Evolutionary conservation across 2,113 vertebrate species (phyloP).

Genomic region (Ameiurus melas): DNA sequence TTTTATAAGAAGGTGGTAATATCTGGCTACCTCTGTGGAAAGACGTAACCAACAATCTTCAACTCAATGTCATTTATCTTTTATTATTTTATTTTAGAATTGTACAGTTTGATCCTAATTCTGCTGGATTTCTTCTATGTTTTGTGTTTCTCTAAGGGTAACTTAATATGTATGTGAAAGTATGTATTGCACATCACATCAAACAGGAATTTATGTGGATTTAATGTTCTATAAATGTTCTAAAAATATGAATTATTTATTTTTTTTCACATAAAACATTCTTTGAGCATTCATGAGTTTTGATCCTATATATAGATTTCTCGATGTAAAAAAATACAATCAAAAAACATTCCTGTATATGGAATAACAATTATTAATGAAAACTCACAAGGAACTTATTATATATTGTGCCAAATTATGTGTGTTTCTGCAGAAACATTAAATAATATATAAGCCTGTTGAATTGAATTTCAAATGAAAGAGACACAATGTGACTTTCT

Average conservation of each 20-base stretch:
- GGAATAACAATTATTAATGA: not conserved
- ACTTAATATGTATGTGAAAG: not conserved
- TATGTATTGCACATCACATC: not conserved
- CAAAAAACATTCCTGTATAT: not conserved
- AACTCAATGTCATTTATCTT: not conserved
- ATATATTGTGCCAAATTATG: not conserved
- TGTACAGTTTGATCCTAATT: slow-evolving; percentile 3
- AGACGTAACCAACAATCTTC: not conserved
- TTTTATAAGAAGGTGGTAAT: not conserved
- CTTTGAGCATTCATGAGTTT: not conserved
- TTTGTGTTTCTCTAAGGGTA: slow-evolving; percentile 24
- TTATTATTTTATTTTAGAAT: not conserved
- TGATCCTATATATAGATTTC: not conserved
- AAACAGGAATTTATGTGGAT: slow-evolving; percentile 14
- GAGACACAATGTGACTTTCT: not conserved
- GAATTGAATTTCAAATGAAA: not conserved
- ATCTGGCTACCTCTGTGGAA: not conserved
- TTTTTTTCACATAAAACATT: slow-evolving; percentile 39
- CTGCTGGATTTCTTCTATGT: not conserved
- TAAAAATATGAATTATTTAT: slow-evolving; percentile 16
- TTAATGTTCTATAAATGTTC: not conserved
- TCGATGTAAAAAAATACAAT: not conserved
- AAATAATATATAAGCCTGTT: not conserved
- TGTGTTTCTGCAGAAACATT: not conserved
- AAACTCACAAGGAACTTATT: not conserved